phyloP scores from a whole-genome alignment of 2,888 invertebrate species.

The Entomobrya multifasciata region DNA sequence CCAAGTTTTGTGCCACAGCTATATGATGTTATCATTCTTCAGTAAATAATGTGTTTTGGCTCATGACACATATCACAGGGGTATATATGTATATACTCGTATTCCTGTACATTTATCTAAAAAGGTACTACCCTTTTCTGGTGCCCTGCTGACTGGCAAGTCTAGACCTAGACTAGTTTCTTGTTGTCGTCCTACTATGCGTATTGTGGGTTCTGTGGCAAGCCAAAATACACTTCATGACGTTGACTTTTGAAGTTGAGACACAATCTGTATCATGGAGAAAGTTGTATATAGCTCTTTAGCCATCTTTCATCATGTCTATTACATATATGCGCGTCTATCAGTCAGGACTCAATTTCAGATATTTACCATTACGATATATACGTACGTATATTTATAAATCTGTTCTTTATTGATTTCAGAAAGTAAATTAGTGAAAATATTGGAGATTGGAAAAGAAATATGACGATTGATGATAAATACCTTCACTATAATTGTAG shows the following conservation, averaged over 20 bases:
- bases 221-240: constrained; percentile 39
- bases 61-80: neutral
- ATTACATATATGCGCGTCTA: neutral
- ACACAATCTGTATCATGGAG: constrained; percentile 3
- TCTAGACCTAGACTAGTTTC: constrained; percentile 55
- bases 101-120: constrained; percentile 22
- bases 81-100: neutral
- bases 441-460: no score
- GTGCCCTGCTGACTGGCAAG: constrained; percentile 60
- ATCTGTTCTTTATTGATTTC: no score
- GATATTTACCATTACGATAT: no score
- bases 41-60: no score
- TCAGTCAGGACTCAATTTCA: neutral
- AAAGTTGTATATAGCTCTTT: neutral
- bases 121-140: constrained; percentile 43
- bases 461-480: no score
- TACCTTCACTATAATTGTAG: no score
- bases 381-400: no score
- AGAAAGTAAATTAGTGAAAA: no score
- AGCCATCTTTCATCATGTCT: neutral
- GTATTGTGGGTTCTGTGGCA: constrained; percentile 30
- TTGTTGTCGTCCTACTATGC: constrained; percentile 47
- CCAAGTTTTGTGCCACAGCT: no score
- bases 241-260: constrained; percentile 24
- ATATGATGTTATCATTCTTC: no score